phyloP scores from a whole-genome alignment of 2,888 invertebrate genomes.

The Eremobia ochroleuca region DNA sequence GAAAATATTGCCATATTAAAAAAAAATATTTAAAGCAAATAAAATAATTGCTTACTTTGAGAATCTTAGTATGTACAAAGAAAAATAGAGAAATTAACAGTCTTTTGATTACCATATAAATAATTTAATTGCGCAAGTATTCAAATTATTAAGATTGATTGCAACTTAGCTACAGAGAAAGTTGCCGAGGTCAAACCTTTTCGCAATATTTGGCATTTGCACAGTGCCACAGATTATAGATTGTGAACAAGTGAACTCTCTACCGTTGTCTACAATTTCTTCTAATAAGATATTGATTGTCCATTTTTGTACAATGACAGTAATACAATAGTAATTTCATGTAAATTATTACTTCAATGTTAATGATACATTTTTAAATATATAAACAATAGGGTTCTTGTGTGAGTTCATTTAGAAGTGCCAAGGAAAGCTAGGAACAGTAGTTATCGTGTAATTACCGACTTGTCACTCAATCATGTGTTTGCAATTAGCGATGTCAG shows the following conservation, averaged over 20 bases:
- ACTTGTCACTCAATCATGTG: constrained; percentile 89
- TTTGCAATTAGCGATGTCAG: constrained; percentile 88
- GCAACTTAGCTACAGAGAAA: constrained; percentile 26
- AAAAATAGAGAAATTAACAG: not conserved
- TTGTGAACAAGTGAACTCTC: not conserved
- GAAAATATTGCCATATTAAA: not conserved
- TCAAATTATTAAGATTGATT: not conserved
- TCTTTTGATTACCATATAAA: not conserved
- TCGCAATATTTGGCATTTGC: constrained; percentile 31
- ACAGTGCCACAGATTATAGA: constrained; percentile 57
- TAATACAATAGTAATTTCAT: constrained; percentile 33
- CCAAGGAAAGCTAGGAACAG: constrained; percentile 40
- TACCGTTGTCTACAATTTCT: constrained; percentile 37
- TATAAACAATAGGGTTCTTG: constrained; percentile 19
- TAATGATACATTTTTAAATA: not conserved
- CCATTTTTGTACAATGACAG: constrained; percentile 41
- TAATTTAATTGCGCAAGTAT: constrained; percentile 1
- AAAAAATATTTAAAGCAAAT: not conserved
- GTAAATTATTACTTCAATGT: constrained; percentile 4
- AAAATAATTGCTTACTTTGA: not conserved
- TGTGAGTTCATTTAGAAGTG: constrained; percentile 35
- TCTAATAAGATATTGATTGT: constrained; percentile 37
- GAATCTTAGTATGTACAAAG: fast-evolving
- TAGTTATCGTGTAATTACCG: constrained; percentile 75
- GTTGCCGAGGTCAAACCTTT: constrained; percentile 51